Percentiles rank a stretch among this genome's conserved stretches.
Evolutionary conservation across 2,797 vertebrate genomes (phyloP).

Genomic region (Heliangelus exortis): DNA sequence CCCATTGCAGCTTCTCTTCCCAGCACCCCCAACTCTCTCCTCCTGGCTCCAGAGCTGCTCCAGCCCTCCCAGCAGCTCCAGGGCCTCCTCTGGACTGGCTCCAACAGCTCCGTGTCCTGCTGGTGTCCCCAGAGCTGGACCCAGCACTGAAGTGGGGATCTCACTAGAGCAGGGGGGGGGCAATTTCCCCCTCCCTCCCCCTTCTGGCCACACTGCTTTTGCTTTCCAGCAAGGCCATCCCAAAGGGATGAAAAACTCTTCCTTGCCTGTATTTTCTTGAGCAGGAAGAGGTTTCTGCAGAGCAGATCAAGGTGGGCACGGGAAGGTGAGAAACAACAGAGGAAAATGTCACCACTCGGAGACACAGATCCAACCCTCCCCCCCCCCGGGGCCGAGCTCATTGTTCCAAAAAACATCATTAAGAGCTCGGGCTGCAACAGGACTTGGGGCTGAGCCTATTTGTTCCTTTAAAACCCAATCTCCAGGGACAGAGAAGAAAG

Average conservation of each 20-base stretch:
- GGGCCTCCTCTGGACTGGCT: too few species aligned
- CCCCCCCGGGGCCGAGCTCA: neutral
- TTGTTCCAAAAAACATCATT: slow-evolving; percentile 39
- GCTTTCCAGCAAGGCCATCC: neutral
- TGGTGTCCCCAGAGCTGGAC: too few species aligned
- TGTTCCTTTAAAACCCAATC: slow-evolving; percentile 52
- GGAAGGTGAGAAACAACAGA: slow-evolving; percentile 17
- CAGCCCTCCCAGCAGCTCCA: too few species aligned
- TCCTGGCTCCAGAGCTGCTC: too few species aligned
- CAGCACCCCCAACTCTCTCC: too few species aligned
- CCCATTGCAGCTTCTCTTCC: too few species aligned
- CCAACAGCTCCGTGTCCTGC: too few species aligned
- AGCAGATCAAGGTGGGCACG: neutral
- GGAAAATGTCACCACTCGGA: neutral
- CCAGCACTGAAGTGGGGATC: too few species aligned
- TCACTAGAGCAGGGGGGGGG: too few species aligned
- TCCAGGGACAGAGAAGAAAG: slow-evolving; percentile 52
- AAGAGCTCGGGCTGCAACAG: neutral
- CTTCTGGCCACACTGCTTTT: too few species aligned
- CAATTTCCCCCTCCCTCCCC: too few species aligned
- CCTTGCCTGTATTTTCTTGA: neutral
- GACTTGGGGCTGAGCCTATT: neutral
- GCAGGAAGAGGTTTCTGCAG: neutral
- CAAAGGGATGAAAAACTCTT: neutral
- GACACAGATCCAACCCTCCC: neutral